A percentile compares a stretch with the other conserved stretches of the same genome.
phyloP scores from a whole-genome alignment of 2,113 vertebrate species.

The Acinonyx jubatus region DNA sequence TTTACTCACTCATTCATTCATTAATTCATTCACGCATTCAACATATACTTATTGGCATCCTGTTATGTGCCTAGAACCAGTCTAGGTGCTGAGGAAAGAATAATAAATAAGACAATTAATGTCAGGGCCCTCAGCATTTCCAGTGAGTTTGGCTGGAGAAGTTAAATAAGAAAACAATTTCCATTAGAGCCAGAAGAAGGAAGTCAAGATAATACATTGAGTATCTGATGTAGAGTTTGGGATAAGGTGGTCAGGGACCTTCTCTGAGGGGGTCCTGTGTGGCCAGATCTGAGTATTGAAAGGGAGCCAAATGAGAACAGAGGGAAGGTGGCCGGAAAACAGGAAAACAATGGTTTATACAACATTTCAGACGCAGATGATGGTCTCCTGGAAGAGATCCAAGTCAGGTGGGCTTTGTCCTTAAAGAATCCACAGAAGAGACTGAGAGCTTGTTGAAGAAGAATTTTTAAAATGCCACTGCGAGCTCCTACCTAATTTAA shows the following conservation, averaged over 20 bases:
- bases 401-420: neutral
- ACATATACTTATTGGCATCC: neutral
- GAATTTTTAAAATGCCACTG: neutral
- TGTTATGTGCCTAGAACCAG: neutral
- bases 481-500: neutral
- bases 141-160: neutral
- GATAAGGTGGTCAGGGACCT: neutral
- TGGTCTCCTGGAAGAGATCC: neutral
- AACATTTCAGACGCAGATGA: neutral
- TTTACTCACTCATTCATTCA: neutral
- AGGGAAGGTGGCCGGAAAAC: neutral
- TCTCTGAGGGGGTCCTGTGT: neutral
- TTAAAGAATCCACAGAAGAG: neutral
- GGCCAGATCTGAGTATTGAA: neutral
- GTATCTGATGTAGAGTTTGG: fast-evolving
- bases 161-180: neutral
- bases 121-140: neutral
- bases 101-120: neutral
- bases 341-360: neutral
- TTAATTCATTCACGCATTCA: neutral
- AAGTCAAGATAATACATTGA: neutral
- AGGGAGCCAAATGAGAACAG: neutral
- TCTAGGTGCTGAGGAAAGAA: neutral
- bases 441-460: neutral
- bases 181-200: neutral